phyloP scores from a whole-genome alignment of 2,797 vertebrate species.

The Squalus acanthias region DNA sequence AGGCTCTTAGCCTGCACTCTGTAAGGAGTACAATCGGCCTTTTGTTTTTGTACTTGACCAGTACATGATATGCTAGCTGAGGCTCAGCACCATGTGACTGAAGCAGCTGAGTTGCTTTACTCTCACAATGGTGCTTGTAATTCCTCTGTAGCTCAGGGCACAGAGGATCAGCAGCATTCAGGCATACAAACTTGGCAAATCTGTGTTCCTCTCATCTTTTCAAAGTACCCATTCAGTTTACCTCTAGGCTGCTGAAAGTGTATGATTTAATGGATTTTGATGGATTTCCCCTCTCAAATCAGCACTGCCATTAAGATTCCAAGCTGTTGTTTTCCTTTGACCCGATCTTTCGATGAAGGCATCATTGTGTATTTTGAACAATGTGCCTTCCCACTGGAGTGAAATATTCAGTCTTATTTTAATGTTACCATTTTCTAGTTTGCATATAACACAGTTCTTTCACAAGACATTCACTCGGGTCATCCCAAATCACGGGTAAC shows the following conservation, averaged over 20 bases:
- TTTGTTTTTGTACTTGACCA: neutral
- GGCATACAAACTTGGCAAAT: neutral
- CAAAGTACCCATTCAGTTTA: neutral
- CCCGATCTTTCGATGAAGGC: neutral
- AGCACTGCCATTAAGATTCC: neutral
- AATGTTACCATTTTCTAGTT: neutral
- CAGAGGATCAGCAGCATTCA: neutral
- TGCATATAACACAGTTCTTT: neutral
- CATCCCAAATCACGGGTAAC: neutral
- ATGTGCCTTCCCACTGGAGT: neutral
- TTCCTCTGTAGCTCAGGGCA: neutral
- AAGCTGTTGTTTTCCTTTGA: neutral
- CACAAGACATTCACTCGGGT: neutral
- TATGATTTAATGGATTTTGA: neutral
- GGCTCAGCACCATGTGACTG: neutral
- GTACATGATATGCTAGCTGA: neutral
- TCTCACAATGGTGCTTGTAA: neutral
- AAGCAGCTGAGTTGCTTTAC: neutral
- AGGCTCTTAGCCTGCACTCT: neutral
- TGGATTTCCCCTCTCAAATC: neutral
- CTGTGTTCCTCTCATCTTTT: neutral
- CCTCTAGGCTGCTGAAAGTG: neutral
- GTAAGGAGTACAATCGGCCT: neutral
- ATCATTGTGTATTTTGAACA: neutral
- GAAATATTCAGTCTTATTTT: conserved; percentile 1